Evolutionary conservation across 2,888 invertebrate species (phyloP).

Genomic region (Mesochorus sp.): DNA sequence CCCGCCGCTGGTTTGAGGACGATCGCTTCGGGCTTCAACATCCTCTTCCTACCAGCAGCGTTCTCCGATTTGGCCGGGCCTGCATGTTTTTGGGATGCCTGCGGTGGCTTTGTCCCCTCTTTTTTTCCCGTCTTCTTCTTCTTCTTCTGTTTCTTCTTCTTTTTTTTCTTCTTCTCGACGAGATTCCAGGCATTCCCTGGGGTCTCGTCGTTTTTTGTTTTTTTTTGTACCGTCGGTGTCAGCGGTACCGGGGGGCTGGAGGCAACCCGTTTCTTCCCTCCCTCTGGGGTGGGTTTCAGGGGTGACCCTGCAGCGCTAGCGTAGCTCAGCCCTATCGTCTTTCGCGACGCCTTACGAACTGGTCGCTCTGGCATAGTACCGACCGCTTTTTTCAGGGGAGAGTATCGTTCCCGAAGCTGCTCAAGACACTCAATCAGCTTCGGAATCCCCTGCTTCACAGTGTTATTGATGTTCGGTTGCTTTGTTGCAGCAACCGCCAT

Average conservation of each 20-base stretch:
- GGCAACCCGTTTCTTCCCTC: neutral
- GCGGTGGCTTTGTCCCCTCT: neutral
- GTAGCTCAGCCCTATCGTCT: too few relatives aligned
- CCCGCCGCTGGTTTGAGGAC: constrained; percentile 16
- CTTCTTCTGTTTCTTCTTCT: neutral
- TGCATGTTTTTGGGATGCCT: too few relatives aligned
- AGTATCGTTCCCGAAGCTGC: neutral
- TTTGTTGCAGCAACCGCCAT: neutral
- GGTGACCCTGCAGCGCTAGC: neutral
- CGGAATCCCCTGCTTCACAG: neutral
- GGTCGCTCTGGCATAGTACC: too few relatives aligned
- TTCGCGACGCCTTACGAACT: too few relatives aligned
- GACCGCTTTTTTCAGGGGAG: too few relatives aligned
- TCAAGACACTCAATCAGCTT: neutral
- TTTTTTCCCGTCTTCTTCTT: neutral
- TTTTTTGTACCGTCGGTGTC: neutral
- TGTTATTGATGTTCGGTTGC: neutral
- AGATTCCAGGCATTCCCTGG: neutral
- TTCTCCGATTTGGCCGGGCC: too few relatives aligned
- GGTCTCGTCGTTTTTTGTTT: neutral
- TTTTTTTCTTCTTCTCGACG: neutral
- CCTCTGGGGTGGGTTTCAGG: too few relatives aligned
- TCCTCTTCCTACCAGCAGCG: too few relatives aligned
- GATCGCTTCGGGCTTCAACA: neutral
- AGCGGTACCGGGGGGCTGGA: neutral